A percentile compares a stretch with the other conserved stretches of the same genome.
Evolutionary conservation across 2,888 invertebrate genomes (phyloP).

Genomic region (Entomobrya multifasciata): DNA sequence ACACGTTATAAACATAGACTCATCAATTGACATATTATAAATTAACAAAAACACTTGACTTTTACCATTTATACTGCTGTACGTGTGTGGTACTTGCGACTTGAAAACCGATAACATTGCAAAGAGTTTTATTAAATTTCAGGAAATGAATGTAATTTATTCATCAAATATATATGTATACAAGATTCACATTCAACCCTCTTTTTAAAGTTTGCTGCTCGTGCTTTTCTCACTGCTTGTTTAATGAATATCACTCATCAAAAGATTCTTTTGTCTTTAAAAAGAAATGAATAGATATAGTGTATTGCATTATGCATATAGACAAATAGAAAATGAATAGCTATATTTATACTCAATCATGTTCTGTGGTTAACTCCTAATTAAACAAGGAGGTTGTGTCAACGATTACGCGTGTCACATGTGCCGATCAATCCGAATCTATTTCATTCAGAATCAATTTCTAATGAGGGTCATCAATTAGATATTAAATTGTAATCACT

Average conservation of each 20-base stretch:
- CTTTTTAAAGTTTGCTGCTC: constrained; percentile 54
- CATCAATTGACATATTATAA: constrained; percentile 46
- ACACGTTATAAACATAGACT: constrained; percentile 28
- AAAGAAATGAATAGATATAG: constrained; percentile 50
- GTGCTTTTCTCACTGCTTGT: constrained; percentile 46
- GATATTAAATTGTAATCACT: too few relatives aligned
- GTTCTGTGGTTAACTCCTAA: constrained; percentile 32
- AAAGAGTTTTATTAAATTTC: constrained; percentile 59
- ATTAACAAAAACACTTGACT: constrained; percentile 44
- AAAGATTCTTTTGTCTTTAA: constrained; percentile 63
- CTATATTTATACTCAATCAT: constrained; percentile 39
- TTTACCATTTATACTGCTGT: constrained; percentile 32
- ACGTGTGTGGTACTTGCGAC: constrained; percentile 23
- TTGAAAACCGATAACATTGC: constrained; percentile 31
- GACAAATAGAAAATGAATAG: constrained; percentile 2
- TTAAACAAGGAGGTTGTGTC: constrained; percentile 34
- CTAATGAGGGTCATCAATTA: too few relatives aligned
- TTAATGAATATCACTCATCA: constrained; percentile 39
- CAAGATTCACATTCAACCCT: constrained; percentile 13
- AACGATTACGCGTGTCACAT: neutral
- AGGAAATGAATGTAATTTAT: constrained; percentile 67
- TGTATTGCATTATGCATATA: neutral
- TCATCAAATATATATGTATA: constrained; percentile 13
- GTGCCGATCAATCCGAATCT: neutral
- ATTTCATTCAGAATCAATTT: too few relatives aligned